These are phyloP conservation scores for Anastrepha obliqua DNA, from an alignment of 1,140 invertebrate genomes.

Conservation along the genomic window DNA sequence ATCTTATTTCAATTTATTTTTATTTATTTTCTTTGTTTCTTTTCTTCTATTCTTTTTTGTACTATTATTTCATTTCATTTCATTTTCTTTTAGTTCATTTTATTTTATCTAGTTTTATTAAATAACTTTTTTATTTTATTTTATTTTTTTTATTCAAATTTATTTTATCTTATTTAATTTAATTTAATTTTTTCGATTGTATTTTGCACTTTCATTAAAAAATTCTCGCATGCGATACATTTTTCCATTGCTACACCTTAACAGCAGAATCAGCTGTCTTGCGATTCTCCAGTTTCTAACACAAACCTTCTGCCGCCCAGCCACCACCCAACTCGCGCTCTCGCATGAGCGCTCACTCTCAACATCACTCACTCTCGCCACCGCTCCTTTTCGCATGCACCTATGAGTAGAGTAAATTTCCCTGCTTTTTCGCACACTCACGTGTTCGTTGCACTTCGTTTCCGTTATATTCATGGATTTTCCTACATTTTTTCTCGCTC, in stretches of 20 bases:
- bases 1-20: background rate
- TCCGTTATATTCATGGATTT: background rate
- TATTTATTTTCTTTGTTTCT: background rate
- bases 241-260: background rate
- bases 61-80: background rate
- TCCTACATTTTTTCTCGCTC: background rate
- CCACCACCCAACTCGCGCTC: background rate
- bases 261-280: too few species aligned
- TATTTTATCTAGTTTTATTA: background rate
- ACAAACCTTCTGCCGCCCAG: background rate
- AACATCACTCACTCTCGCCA: background rate
- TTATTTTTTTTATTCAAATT: background rate
- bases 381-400: background rate
- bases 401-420: background rate
- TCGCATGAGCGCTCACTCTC: background rate
- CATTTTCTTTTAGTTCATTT: background rate
- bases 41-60: too few species aligned
- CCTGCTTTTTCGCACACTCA: slow-evolving; percentile 1
- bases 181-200: background rate
- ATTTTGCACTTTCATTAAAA: background rate
- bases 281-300: too few species aligned
- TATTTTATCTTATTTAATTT: background rate
- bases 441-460: slow-evolving; percentile 23
- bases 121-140: background rate
- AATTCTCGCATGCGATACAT: slow-evolving; percentile 26